Base-by-base conservation (phyloP, 2,888 invertebrate species). In the Drosophila niveifrons region DNA sequence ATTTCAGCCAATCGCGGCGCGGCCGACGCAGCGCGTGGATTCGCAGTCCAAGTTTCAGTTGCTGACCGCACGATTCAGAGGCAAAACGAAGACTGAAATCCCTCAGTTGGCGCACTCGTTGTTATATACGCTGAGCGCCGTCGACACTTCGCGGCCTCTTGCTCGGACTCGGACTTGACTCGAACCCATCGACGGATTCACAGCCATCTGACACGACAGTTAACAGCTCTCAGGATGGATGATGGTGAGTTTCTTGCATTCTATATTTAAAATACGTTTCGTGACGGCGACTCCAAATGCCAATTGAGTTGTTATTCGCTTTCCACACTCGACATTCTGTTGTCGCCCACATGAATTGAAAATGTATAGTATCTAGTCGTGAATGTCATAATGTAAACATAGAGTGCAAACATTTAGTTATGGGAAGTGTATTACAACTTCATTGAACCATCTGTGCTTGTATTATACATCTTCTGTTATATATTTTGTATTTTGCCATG, bases 51-150 rank as follows among this genome's bases (percentile, higher is more conserved):
- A 8, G 11, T 58, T 78, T 47, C 66, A 75, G 61, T 71, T 78
- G 72, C 57, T 77, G 88, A 89, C 88, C 87, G 89, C 86, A 88
- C 88, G 77, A 88, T 83, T 86, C 88, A 82, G 80, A 85, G 80
- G 78, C 85, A 87, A 87, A 89, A 89, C 88, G 88, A 88, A 85
- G 89, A 88, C 88, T 88, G 83, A 83, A 79, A 67, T 72, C 62
- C 46, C 66, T 62, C 74, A 74, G 72, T 83, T 78, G 75, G 78
- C 81, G 83, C 83, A 88, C 82, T 82, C 85, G 85, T 83, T 80
- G 72, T 89, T 88, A 80, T 87, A 88, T 86, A 87, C 74, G 70
- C 75, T 55, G 58, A 61, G 64, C 13, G 34, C 51, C 58, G 43
- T 23, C 64, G 47, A 15, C 36, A 10, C 31, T 10, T 31, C 31